Evolutionary conservation across 1,140 invertebrate genomes (phyloP).

Genomic region (Trachelipus rathkii): DNA sequence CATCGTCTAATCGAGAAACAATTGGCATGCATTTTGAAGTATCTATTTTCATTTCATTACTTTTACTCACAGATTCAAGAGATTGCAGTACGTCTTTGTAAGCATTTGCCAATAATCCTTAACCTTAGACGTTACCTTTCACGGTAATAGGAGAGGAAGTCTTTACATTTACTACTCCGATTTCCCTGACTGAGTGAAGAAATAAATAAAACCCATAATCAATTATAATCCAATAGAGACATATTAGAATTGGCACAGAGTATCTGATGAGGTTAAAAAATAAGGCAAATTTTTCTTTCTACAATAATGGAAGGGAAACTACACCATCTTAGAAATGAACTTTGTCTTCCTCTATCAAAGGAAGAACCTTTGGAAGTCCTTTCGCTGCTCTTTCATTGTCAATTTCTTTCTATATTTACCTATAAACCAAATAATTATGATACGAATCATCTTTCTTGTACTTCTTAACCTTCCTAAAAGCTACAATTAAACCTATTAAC

Average conservation of each 20-base stretch:
- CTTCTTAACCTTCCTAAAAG: neutral
- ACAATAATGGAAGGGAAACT: neutral
- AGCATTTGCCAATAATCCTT: neutral
- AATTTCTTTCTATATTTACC: neutral
- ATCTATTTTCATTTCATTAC: neutral
- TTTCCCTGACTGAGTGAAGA: neutral
- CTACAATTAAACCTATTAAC: neutral
- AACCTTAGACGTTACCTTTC: neutral
- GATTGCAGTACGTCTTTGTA: neutral
- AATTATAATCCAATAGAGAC: neutral
- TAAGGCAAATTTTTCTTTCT: neutral
- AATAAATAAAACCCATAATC: neutral
- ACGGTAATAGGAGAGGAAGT: neutral
- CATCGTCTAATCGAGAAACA: neutral
- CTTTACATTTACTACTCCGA: neutral
- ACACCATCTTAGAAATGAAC: neutral
- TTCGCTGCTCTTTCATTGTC: neutral
- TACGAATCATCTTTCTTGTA: neutral
- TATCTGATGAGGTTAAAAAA: neutral
- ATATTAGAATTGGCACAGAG: neutral
- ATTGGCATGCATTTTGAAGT: neutral
- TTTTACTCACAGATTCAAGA: neutral
- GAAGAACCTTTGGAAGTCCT: neutral
- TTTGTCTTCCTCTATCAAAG: neutral
- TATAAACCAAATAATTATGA: neutral